phyloP scores from a whole-genome alignment of 53 echinoderm and acorn worm genomes.

The Astropecten irregularis region DNA sequence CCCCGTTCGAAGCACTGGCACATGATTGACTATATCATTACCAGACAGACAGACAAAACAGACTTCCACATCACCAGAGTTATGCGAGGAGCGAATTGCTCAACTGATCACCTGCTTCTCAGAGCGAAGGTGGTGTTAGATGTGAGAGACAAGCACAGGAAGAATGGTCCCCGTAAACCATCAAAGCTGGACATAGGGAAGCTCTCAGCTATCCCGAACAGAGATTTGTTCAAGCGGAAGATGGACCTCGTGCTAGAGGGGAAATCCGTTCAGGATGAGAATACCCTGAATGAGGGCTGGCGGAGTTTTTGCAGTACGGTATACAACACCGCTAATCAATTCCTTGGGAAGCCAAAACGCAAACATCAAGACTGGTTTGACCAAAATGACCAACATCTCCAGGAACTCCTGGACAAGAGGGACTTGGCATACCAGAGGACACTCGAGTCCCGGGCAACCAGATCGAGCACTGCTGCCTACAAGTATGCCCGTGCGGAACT shows the following conservation, averaged over 20 bases:
- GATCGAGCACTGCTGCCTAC: slow-evolving; percentile 37
- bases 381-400: slow-evolving; percentile 41
- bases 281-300: no score
- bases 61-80: slow-evolving; percentile 5
- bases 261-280: no score
- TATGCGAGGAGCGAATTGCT: slow-evolving; percentile 7
- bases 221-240: no score
- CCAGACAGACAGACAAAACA: background rate
- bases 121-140: background rate
- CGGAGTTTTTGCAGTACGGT: no score
- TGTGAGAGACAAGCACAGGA: background rate
- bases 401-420: slow-evolving; percentile 38
- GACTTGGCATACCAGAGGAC: slow-evolving; percentile 1
- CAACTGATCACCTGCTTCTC: slow-evolving; percentile 31
- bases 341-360: no score
- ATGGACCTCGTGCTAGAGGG: no score
- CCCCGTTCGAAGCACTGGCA: slow-evolving; percentile 58
- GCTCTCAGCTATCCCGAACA: no score
- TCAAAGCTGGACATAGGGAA: no score
- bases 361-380: no score
- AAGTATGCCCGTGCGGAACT: background rate
- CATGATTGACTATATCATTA: slow-evolving; percentile 28
- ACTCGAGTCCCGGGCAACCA: no score
- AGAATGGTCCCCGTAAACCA: no score
- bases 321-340: no score